Percentiles rank a stretch among this genome's conserved stretches.
Conservation (phyloP, 2,888 invertebrate genomes). For the Andrena camellia region DNA sequence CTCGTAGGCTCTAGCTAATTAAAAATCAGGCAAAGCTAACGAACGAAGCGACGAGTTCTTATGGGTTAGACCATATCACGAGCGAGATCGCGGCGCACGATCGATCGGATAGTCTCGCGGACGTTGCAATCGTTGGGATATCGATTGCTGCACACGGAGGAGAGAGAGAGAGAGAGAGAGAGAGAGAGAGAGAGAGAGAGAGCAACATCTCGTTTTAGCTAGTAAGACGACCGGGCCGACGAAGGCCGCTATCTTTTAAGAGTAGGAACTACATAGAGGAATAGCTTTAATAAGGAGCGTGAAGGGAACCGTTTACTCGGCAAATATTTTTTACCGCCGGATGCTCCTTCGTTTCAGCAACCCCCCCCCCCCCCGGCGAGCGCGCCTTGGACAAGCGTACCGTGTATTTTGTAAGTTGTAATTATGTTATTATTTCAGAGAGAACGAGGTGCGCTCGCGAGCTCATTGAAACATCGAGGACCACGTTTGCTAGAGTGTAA, state of each 20-base stretch:
- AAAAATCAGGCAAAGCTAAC: conserved; percentile 64
- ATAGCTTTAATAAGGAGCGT: conserved; percentile 59
- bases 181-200: neutral
- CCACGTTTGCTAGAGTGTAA: neutral
- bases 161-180: conserved; percentile 11
- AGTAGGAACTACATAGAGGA: conserved; percentile 56
- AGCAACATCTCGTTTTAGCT: conserved; percentile 49
- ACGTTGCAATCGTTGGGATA: conserved; percentile 16
- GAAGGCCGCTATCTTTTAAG: conserved; percentile 60
- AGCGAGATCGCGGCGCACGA: conserved; percentile 65
- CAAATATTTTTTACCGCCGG: conserved; percentile 51
- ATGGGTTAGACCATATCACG: conserved; percentile 83
- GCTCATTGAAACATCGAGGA: conserved; percentile 26
- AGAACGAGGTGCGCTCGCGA: neutral
- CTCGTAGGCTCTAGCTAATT: conserved; percentile 79
- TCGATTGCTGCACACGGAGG: conserved; percentile 15
- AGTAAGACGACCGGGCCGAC: conserved; percentile 56
- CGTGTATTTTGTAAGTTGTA: conserved; percentile 41
- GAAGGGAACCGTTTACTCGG: conserved; percentile 58
- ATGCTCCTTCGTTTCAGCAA: conserved; percentile 20
- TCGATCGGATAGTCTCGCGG: conserved; percentile 55
- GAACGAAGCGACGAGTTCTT: conserved; percentile 66
- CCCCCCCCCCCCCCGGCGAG: conserved; percentile 3
- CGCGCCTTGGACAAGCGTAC: neutral
- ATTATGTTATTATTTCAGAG: conserved; percentile 15